These are phyloP conservation scores for Scytalopus superciliaris DNA, from an alignment of 2,113 vertebrate genomes.

Conservation along the genomic window DNA sequence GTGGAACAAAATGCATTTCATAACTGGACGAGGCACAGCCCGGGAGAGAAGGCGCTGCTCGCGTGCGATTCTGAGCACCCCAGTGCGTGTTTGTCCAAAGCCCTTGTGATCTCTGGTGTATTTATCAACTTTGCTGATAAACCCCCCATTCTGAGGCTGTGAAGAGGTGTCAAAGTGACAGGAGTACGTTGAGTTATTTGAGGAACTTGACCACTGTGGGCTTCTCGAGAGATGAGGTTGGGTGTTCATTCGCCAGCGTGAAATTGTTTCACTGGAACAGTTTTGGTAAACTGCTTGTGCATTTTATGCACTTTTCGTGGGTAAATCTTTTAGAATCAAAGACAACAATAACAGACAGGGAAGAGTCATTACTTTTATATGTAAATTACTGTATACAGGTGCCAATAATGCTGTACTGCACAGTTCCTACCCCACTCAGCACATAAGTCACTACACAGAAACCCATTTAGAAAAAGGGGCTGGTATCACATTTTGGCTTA, in stretches of 20 bases:
- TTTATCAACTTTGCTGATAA: background rate
- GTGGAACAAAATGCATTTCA: background rate
- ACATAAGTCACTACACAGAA: background rate
- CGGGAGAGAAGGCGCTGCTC: background rate
- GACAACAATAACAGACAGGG: background rate
- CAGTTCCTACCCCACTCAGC: background rate
- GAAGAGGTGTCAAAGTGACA: background rate
- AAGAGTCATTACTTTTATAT: background rate
- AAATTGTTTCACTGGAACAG: background rate
- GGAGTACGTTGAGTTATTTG: background rate
- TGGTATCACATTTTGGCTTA: background rate
- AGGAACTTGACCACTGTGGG: background rate
- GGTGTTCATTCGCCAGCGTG: rapidly evolving
- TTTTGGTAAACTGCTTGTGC: background rate
- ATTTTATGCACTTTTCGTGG: background rate
- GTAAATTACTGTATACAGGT: background rate
- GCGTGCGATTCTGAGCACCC: rapidly evolving
- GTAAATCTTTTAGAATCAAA: background rate
- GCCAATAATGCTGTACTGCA: background rate
- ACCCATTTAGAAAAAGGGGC: background rate
- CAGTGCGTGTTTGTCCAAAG: background rate
- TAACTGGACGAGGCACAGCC: background rate
- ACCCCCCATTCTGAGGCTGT: background rate
- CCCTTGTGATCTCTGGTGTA: background rate
- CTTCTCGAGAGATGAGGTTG: background rate